Evolutionary conservation across 2,113 vertebrate species (phyloP).

Genomic region (Gobiocypris rarus): DNA sequence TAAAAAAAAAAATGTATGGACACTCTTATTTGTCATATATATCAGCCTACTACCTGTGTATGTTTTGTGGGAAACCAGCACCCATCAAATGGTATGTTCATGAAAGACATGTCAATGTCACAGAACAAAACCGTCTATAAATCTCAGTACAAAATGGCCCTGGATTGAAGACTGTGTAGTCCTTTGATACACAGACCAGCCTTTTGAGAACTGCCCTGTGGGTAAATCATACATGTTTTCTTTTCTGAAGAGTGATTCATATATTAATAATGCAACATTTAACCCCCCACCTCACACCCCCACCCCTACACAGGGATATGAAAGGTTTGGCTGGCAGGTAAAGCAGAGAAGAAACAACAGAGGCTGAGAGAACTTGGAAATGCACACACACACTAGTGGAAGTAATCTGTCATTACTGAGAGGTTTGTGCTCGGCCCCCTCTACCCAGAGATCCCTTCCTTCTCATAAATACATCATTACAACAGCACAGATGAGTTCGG

Average conservation of each 20-base stretch:
- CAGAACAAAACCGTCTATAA: not conserved
- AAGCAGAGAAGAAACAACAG: constrained; percentile 66
- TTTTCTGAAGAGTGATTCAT: constrained; percentile 64
- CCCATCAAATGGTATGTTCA: not conserved
- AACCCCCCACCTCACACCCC: constrained; percentile 46
- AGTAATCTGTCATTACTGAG: constrained; percentile 74
- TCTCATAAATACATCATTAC: constrained; percentile 80
- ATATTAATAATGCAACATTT: constrained; percentile 75
- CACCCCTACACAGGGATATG: constrained; percentile 62
- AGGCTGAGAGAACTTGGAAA: constrained; percentile 58
- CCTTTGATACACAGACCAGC: constrained; percentile 61
- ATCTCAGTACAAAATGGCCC: constrained; percentile 17
- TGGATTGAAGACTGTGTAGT: constrained; percentile 31
- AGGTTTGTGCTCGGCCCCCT: constrained; percentile 56
- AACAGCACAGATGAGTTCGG: constrained; percentile 71
- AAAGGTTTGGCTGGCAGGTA: constrained; percentile 69
- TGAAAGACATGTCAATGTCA: constrained; percentile 28
- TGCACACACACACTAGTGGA: constrained; percentile 63
- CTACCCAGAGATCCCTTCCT: constrained; percentile 72
- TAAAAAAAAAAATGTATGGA: no score
- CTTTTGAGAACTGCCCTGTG: constrained; percentile 61
- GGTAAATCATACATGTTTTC: constrained; percentile 65
- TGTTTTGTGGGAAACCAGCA: not conserved
- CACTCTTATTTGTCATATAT: not conserved
- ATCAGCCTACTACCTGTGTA: not conserved